phyloP scores from a whole-genome alignment of 2,113 vertebrate genomes.

The Bos indicus region DNA sequence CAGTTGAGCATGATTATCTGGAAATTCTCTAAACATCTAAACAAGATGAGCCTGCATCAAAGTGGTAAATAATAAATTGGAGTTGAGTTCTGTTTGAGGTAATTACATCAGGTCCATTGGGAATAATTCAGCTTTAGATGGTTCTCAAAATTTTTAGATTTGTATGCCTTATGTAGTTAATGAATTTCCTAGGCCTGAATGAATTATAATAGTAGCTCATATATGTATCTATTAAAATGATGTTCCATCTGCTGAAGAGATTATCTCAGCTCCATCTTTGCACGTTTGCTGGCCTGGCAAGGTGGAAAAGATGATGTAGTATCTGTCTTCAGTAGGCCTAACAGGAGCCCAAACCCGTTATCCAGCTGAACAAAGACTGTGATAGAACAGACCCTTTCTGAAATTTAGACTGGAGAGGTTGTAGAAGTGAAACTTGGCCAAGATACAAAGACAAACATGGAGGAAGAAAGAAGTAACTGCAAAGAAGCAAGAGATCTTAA shows the following conservation, averaged over 20 bases:
- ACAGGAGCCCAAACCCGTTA: neutral
- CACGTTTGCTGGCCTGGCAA: neutral
- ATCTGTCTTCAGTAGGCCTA: neutral
- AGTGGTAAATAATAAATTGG: neutral
- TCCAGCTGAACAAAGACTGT: neutral
- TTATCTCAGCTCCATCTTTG: neutral
- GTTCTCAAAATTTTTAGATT: neutral
- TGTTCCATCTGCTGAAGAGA: neutral
- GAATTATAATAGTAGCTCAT: neutral
- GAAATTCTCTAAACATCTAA: neutral
- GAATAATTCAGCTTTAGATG: neutral
- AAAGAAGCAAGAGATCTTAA: neutral
- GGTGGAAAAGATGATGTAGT: neutral
- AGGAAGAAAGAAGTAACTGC: neutral
- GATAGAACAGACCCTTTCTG: neutral
- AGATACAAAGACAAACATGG: neutral
- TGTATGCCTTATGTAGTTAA: neutral
- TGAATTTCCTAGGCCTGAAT: neutral
- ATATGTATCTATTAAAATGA: neutral
- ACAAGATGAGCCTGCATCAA: neutral
- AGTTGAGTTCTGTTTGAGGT: neutral
- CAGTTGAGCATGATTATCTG: conserved; percentile 1
- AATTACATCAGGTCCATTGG: neutral
- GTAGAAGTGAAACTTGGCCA: neutral
- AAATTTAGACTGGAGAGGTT: neutral